These are phyloP conservation scores for Aphidius colemani DNA, from an alignment of 2,888 invertebrate genomes.

Conservation along the genomic window DNA sequence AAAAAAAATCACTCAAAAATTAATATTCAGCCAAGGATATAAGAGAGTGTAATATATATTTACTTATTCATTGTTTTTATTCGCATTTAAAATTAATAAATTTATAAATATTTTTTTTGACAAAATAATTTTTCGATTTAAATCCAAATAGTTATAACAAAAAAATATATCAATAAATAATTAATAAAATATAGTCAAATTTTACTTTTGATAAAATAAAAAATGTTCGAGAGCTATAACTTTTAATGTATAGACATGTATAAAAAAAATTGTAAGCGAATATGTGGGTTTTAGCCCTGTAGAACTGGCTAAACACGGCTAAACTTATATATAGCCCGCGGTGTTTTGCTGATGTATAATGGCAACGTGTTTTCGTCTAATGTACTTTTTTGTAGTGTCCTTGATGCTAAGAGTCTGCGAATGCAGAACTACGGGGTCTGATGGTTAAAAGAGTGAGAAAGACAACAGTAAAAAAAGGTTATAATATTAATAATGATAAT, in stretches of 20 bases:
- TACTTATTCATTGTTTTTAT: too few species aligned
- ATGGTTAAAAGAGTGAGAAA: conserved; percentile 21
- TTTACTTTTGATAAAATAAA: not conserved
- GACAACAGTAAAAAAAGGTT: conserved; percentile 24
- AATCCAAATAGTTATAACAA: too few species aligned
- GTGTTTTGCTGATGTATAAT: conserved; percentile 45
- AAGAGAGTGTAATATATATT: too few species aligned
- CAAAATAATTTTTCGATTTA: too few species aligned
- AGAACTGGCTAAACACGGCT: conserved; percentile 16
- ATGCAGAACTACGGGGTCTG: conserved; percentile 58
- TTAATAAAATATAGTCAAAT: too few species aligned
- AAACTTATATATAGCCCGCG: conserved; percentile 22
- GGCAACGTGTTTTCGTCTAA: conserved; percentile 60
- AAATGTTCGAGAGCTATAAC: not conserved
- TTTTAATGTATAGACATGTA: not conserved
- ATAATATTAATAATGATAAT: conserved; percentile 36
- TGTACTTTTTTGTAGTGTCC: conserved; percentile 60
- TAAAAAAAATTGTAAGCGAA: conserved; percentile 14
- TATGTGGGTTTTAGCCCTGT: conserved; percentile 1
- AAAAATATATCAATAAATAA: too few species aligned
- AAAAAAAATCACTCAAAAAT: conserved; percentile 2
- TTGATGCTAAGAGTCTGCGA: conserved; percentile 60
- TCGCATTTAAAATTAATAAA: too few species aligned
- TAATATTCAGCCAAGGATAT: not conserved
- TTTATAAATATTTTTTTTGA: too few species aligned